Evolutionary conservation across 1,140 invertebrate species (phyloP), one percentile per base, ranked within the genome.

Genomic region (Lepidostoma basale): DNA sequence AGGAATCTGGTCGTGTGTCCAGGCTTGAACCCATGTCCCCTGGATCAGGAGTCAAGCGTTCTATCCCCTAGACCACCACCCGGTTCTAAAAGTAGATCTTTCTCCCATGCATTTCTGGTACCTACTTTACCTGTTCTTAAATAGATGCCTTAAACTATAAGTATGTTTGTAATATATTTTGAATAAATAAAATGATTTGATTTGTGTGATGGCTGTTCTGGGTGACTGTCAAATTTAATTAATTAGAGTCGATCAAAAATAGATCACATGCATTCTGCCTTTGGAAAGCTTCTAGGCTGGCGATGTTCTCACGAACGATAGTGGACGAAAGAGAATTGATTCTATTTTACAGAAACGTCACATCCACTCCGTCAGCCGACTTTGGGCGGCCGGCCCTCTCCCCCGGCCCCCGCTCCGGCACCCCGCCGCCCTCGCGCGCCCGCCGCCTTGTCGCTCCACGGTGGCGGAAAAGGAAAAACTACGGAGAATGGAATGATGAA

Each of bases 391-490:
- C 3, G 16, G 9, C 22, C 22, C 49, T 10, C 49, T 2, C 58
- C 12, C 33, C 25, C 40, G 1, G 40, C 45, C 18, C 44, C 1
- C 62, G 25, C 23, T 44, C 8, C 9, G n/a, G 22, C 42, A n/a
- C 3, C 45, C 42, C 6, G 8, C 47, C 18, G 20, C 22, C 12
- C 47, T 25, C 1, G 54, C 20, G 47, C 47, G 8, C 14, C 25
- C n/a, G 16, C 47, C 30, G 26, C n/a, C 59, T 58, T 49, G 39
- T 54, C 54, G 39, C 66, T 68, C 45, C 14, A 42, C 67, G 59
- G 45, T 58, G 68, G 33, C 64, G 70, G 49, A 65, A 65, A 72
- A 68, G 70, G 66, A 72, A 72, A 72, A 72, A 72, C 70, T 72
- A 63, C 56, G 62, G 47, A 63, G 65, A 67, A 71, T 56, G 56